Percentiles rank a stretch among this genome's conserved stretches.
Conservation (phyloP, 2,797 vertebrate genomes). For the Acanthurus leucopareius region DNA sequence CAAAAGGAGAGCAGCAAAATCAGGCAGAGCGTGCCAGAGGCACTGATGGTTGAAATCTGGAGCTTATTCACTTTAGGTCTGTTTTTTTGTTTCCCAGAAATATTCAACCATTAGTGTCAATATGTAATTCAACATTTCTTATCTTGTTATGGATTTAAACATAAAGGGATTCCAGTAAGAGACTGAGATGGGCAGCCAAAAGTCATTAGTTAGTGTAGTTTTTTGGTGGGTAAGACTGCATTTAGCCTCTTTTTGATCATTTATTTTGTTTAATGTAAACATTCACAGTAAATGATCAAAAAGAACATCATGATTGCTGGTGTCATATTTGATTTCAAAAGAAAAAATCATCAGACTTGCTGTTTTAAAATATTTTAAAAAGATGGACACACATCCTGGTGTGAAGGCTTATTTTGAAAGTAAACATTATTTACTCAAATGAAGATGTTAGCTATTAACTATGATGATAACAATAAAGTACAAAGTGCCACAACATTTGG, state of each 20-base stretch:
- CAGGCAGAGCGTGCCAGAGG: neutral
- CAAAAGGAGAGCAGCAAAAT: constrained; percentile 16
- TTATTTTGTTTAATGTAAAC: too few relatives aligned
- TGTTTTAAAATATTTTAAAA: too few relatives aligned
- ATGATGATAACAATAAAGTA: neutral
- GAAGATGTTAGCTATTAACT: neutral
- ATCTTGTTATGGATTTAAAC: neutral
- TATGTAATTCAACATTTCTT: neutral
- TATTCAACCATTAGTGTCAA: neutral
- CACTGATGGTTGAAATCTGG: neutral
- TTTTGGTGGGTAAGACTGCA: too few relatives aligned
- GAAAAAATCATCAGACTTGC: too few relatives aligned
- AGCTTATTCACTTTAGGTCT: neutral
- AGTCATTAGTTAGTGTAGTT: too few relatives aligned
- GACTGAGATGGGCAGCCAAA: neutral
- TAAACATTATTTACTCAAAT: too few relatives aligned
- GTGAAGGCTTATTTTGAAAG: too few relatives aligned
- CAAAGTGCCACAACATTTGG: neutral
- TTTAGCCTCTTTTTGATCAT: too few relatives aligned
- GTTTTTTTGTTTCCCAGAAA: neutral
- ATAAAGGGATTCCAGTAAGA: neutral
- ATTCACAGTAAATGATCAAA: too few relatives aligned
- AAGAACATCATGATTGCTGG: too few relatives aligned
- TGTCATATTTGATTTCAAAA: too few relatives aligned
- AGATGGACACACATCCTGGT: too few relatives aligned